Evolutionary conservation across 2,797 vertebrate species (phyloP), one percentile per base, ranked within the genome.

Genomic region (Tapera naevia): DNA sequence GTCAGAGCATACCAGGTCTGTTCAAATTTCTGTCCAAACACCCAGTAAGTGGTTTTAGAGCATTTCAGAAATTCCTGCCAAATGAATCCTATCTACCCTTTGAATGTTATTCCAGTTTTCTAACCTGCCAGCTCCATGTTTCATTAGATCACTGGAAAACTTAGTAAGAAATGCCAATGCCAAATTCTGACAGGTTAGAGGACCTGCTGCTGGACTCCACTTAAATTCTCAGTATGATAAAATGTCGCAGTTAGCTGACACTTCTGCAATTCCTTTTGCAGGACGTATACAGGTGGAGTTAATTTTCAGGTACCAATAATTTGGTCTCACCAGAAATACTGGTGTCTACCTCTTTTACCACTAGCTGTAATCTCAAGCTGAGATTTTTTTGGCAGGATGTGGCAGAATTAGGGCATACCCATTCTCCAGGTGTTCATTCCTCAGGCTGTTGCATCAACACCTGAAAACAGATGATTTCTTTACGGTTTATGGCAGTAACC

Each of bases 1-100:
- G 58, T 61, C 57, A 78, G 53, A 62, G 19, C 50, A 67, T 65
- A 83, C 78, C 74, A 95, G 57, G 30, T 58, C 80, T 93, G 78
- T 84, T 61, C 65, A 85, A 91, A 89, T 91, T n/a, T 82, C 28
- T 82, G 71, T 79, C 58, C 71, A 81, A 82, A 58, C 35, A n/a
- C 24, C 70, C 64, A n/a, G 41, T 93, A 90, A 87, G 45, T 74
- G 54, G 23, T 57, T 94, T 72, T 48, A 78, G 87, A 86, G 53
- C 79, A 80, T 89, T 89, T 91, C 41, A 76, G n/a, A 76, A 82
- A 84, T 50, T 87, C 22, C 28, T 64, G 30, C 30, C 84, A 71
- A 85, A 30, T 67, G 35, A 85, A 54, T 65, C 76, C 80, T 33
- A 75, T 35, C n/a, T 69, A 74, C 28, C 3, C 16, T 35, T 76